Evolutionary conservation across 2,113 vertebrate species (phyloP), one percentile per base, ranked within the genome.

Genomic region (Psittacula cyanocephala): DNA sequence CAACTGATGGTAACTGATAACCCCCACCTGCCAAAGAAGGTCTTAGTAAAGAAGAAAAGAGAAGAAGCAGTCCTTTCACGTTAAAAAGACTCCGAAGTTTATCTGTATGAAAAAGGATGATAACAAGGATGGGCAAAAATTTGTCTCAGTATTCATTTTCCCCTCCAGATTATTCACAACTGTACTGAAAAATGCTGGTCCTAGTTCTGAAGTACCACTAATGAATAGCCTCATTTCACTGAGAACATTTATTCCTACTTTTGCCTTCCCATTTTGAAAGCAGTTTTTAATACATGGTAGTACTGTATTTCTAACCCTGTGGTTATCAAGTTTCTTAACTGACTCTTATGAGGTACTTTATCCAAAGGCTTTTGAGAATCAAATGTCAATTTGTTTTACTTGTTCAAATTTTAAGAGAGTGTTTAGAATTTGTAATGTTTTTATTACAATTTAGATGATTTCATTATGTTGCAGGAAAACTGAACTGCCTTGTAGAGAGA

Each of bases 301-400:
- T 46, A 59, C 27, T 68, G 39, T 43, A 75, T 60, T 93, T 91
- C 37, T 78, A 84, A 62, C 8, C 11, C 14, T 25, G 28, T 85
- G n/a, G 65, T 52, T 72, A 80, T 49, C 52, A 76, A 59, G 39
- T 93, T 95, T 86, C 68, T 86, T 79, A 69, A 68, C 44, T n/a
- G 49, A 85, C 33, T 85, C 78, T 92, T 79, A 72, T n/a, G 59
- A 95, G 23, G 4, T 13, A 59, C 37, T 87, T 95, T 92, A 79
- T 71, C 25, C 43, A 46, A 85, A 93, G 62, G 22, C 41, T 95
- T 91, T 81, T 5, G 8, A 76, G 53, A 89, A 81, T 85, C 65
- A 91, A 89, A 89, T 95, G 44, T 70, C 81, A 91, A 69, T 89
- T 95, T 93, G 33, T n/a, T 95, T 72, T 69, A 82, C 28, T 85